Base-by-base conservation (phyloP, 2,797 vertebrate species). In the Gadopsis marmoratus region DNA sequence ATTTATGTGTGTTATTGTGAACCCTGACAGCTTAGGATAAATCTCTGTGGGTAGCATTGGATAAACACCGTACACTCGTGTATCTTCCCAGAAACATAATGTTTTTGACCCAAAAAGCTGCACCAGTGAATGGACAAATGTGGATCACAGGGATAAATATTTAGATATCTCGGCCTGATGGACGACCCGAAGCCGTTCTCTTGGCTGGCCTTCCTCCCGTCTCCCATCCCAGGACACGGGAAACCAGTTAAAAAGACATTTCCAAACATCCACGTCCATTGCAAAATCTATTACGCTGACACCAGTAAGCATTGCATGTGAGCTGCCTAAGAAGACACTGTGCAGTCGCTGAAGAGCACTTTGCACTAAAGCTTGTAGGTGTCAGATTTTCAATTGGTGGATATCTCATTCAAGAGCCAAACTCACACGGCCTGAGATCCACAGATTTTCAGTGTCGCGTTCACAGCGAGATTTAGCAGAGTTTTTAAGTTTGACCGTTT, bases 141-240 rank as follows among this genome's bases (percentile, higher is more conserved):
- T 92, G 85, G 81, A 90, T 82, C 83, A 14, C 84, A 76, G 84
- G 37, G 63, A 69, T 94, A 95, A 95, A 95, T 95, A 95, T 95
- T 95, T 94, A 91, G 92, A 93, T 90, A 78, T 88, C 71, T 79
- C 3, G 1, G 81, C 39, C 84, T 94, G 94, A 94, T 93, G 91
- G 79, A 94, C 77, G 93, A 92, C 84, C 83, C 54, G 0, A 33
- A 54, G 82, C 55, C 71, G 39, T 19, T 75, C 78, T 82, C 78
- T 84, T 83, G 85, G 88, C 90, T 59, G 54, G 70, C 70, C 72
- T 69, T 76, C 59, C 76, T 64, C 80, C 60, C 19, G 3, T 71
- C 89, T 86, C 86, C 85, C 79, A 71, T 73, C 80, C 72, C 69
- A 14, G 80, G 82, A 89, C 88, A 88, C 88, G 76, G 89, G 84